phyloP scores from a whole-genome alignment of 2,888 invertebrate genomes.

The Dynastes tityus region DNA sequence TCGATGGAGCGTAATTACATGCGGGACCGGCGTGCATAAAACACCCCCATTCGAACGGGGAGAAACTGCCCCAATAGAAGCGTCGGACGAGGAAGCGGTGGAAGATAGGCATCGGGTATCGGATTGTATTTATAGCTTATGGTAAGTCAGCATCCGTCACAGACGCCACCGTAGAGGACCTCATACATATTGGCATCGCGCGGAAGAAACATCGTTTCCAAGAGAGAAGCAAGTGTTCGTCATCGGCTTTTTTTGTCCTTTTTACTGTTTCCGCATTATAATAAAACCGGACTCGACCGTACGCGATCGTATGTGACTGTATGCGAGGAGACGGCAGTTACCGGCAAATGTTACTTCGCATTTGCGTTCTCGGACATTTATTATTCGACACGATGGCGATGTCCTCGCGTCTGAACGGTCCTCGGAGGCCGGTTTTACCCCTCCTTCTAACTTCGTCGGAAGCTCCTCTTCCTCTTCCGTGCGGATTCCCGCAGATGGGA shows the following conservation, averaged over 20 bases:
- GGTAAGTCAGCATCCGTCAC: conserved; percentile 10
- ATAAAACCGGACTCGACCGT: conserved; percentile 72
- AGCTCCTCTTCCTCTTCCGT: too few relatives aligned
- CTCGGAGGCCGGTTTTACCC: conserved; percentile 48
- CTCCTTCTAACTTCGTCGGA: conserved; percentile 3
- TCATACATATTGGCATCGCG: conserved; percentile 10
- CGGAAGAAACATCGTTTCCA: conserved; percentile 28
- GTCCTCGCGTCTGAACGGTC: conserved; percentile 60
- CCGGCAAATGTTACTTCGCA: conserved; percentile 70
- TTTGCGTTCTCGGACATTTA: conserved; percentile 71
- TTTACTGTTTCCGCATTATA: conserved; percentile 76
- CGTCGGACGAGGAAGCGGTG: too few relatives aligned
- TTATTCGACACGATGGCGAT: conserved; percentile 66
- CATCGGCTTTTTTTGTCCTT: conserved; percentile 74
- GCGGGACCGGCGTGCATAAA: conserved; percentile 65
- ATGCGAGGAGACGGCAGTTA: conserved; percentile 66
- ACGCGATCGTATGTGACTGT: conserved; percentile 54
- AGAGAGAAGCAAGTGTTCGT: conserved; percentile 64
- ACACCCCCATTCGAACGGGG: conserved; percentile 51
- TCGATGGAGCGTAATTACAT: conserved; percentile 69
- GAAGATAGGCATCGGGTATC: conserved; percentile 53
- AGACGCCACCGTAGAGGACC: neutral
- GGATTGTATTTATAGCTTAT: conserved; percentile 28
- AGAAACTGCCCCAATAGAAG: neutral
- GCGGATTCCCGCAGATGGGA: conserved; percentile 65